Percentiles rank a stretch among this genome's conserved stretches.
Evolutionary conservation across 2,113 vertebrate species (phyloP).

Genomic region (Bos taurus): ARS-UCD2.0 NC_037336.1:37496501-37497000

Average conservation of each 20-base stretch:
- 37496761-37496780: neutral
- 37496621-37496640: neutral
- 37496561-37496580: neutral
- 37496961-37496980: slow-evolving; percentile 25
- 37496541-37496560: neutral
- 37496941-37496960: neutral
- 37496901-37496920: neutral
- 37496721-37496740: neutral
- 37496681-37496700: neutral
- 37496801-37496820: neutral
- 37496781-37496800: neutral
- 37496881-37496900: neutral
- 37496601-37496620: neutral
- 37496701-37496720: neutral
- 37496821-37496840: neutral
- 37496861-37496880: neutral
- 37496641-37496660: neutral
- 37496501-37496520: neutral
- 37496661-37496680: neutral
- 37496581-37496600: neutral
- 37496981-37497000: neutral
- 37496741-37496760: neutral
- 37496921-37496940: neutral
- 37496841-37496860: neutral
- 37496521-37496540: neutral